phyloP scores from a whole-genome alignment of 2,113 vertebrate genomes.

The Hippocampus mohnikei region DNA sequence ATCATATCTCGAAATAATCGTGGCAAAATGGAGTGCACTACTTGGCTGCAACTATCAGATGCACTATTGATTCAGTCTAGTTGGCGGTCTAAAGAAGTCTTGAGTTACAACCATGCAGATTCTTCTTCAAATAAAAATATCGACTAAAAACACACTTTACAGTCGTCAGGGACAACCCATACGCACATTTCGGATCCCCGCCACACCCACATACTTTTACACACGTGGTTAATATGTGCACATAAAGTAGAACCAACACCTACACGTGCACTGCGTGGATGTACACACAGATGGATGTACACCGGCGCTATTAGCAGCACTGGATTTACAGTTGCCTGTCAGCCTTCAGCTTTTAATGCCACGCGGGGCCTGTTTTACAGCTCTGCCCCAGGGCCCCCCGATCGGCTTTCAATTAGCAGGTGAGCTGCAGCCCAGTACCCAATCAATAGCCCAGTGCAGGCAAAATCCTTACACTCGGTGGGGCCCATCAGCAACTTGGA shows the following conservation, averaged over 20 bases:
- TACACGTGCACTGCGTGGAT: conserved; percentile 2
- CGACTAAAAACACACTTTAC: conserved; percentile 3
- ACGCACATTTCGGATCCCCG: conserved; percentile 14
- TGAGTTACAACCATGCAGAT: conserved; percentile 2
- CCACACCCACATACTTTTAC: not conserved
- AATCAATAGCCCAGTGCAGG: conserved; percentile 70
- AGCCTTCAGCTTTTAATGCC: conserved; percentile 70
- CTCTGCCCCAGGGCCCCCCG: conserved; percentile 64
- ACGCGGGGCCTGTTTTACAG: conserved; percentile 70
- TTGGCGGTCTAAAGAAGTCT: not conserved
- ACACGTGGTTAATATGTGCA: conserved; percentile 17
- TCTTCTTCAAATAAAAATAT: conserved; percentile 6
- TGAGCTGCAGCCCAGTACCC: conserved; percentile 68
- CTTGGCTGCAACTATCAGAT: not conserved
- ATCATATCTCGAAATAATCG: not conserved
- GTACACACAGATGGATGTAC: conserved; percentile 58
- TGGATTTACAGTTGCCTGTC: conserved; percentile 67
- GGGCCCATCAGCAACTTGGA: conserved; percentile 42
- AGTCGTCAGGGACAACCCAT: not conserved
- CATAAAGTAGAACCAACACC: conserved; percentile 15
- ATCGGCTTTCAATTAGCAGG: conserved; percentile 78
- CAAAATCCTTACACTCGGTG: conserved; percentile 53
- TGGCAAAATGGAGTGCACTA: not conserved
- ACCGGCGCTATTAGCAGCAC: conserved; percentile 60
- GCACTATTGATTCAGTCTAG: not conserved